Base-by-base conservation (phyloP, 2,888 invertebrate genomes). In the Mythimna ferrago region DNA sequence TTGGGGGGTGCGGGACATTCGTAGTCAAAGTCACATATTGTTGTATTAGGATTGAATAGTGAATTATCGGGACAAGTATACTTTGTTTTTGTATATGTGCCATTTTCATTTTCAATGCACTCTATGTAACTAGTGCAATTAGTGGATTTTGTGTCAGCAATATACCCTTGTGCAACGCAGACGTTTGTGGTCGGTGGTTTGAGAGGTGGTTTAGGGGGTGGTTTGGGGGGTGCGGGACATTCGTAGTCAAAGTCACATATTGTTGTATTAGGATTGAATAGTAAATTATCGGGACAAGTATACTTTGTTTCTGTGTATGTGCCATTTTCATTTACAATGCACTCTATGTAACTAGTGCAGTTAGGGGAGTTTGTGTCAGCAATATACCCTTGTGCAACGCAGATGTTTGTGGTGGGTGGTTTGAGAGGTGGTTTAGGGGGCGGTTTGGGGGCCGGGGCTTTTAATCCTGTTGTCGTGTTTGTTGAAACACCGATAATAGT, bases 11-110 rank as follows among this genome's bases (percentile, higher is more conserved):
- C 48, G 7, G 67, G 41, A 57, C 82, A 82, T 66, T 58, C 14
- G 35, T 83, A 83, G 10, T 83, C 81, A 16, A 70, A 81, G n/a
- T 78, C 81, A 19, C 83, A 83, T n/a, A 81, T 2, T 44, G 78
- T 81, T 16, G 81, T 84, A 48, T 76, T 35, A 6, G 82, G 84
- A 61, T 83, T 56, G 21, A 76, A 83, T n/a, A 44, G 68, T 0
- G 82, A 72, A 11, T 58, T 19, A 2, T 67, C 82, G 0, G 78
- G 81, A 56, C 84, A 83, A 38, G 63, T 44, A 10, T 69, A 78
- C 10, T 10, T 21, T 41, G 63, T 66, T 14, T 60, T 62, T 6
- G 70, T 78, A 14, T 66, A 83, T 26, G 16, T 70, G 1, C 58
- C 70, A 35, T 76, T 60, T 16, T 32, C 67, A 0, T 75, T 57